Percentiles rank a stretch among this genome's conserved stretches.
phyloP scores from a whole-genome alignment of 2,797 vertebrate species.

The Pelodytes ibericus region DNA sequence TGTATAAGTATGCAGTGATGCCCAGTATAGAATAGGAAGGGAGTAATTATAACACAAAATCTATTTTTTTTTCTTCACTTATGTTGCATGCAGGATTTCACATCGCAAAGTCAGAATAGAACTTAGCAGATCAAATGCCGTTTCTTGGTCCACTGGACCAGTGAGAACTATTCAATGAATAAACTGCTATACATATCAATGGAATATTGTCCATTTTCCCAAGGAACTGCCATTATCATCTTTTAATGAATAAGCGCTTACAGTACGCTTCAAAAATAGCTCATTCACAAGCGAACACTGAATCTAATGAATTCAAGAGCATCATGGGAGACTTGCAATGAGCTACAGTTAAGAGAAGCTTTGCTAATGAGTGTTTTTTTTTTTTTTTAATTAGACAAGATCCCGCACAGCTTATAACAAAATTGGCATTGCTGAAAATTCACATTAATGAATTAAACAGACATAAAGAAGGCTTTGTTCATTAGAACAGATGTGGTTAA shows the following conservation, averaged over 20 bases:
- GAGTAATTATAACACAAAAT: no score
- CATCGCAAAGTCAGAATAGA: not conserved
- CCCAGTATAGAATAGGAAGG: no score
- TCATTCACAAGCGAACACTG: slow-evolving; percentile 17
- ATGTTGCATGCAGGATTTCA: not conserved
- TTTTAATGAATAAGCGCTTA: slow-evolving; percentile 30
- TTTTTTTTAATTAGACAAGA: slow-evolving; percentile 30
- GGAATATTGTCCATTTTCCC: slow-evolving; percentile 24
- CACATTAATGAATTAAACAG: slow-evolving; percentile 10
- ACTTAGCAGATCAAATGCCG: not conserved
- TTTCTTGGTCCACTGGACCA: not conserved
- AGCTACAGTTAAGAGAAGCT: slow-evolving; percentile 11
- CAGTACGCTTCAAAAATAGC: slow-evolving; percentile 18
- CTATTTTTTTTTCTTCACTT: no score
- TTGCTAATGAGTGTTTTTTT: not conserved
- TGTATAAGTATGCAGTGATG: no score
- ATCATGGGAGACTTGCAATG: slow-evolving; percentile 17
- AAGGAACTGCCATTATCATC: not conserved
- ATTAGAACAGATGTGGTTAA: slow-evolving; percentile 37
- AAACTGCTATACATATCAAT: slow-evolving; percentile 8
- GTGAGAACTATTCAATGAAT: slow-evolving; percentile 1
- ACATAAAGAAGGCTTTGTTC: slow-evolving; percentile 24
- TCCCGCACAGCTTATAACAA: not conserved
- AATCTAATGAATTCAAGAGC: slow-evolving; percentile 9
- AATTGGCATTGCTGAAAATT: slow-evolving; percentile 12